These are phyloP conservation scores for Haemorhous mexicanus DNA, from an alignment of 2,113 vertebrate genomes.

Conservation along the genomic window DNA sequence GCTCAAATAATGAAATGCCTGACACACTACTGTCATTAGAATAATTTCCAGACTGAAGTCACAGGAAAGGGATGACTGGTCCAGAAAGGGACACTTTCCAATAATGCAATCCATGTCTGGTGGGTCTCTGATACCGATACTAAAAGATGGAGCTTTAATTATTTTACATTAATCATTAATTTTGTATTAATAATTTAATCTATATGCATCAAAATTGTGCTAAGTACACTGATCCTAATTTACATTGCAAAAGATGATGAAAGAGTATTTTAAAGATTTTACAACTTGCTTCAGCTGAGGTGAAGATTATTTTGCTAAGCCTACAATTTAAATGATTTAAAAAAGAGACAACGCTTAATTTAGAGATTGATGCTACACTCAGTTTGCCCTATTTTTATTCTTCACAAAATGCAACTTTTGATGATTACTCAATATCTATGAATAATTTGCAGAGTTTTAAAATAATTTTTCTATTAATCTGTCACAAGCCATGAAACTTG, in stretches of 20 bases:
- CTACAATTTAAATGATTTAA: constrained; percentile 19
- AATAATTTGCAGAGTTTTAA: constrained; percentile 52
- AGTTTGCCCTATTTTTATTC: constrained; percentile 51
- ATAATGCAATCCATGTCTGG: not conserved
- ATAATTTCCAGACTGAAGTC: not conserved
- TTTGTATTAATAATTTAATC: not conserved
- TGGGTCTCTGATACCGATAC: not conserved
- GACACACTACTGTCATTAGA: not conserved
- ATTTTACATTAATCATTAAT: not conserved
- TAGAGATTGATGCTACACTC: constrained; percentile 32
- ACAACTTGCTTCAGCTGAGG: constrained; percentile 6
- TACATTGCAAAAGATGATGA: not conserved
- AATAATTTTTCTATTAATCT: constrained; percentile 65
- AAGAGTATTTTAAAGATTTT: constrained; percentile 29
- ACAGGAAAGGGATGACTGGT: not conserved
- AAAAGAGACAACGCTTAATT: not conserved
- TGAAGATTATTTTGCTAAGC: constrained; percentile 48
- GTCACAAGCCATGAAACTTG: constrained; percentile 49
- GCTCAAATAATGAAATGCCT: not conserved
- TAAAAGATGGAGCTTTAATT: not conserved
- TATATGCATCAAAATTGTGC: not conserved
- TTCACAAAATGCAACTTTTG: constrained; percentile 32
- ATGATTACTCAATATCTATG: constrained; percentile 53
- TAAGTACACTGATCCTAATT: not conserved
- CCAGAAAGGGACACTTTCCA: not conserved